phyloP scores from a whole-genome alignment of 2,797 vertebrate species.

The Aeoliscus strigatus region DNA sequence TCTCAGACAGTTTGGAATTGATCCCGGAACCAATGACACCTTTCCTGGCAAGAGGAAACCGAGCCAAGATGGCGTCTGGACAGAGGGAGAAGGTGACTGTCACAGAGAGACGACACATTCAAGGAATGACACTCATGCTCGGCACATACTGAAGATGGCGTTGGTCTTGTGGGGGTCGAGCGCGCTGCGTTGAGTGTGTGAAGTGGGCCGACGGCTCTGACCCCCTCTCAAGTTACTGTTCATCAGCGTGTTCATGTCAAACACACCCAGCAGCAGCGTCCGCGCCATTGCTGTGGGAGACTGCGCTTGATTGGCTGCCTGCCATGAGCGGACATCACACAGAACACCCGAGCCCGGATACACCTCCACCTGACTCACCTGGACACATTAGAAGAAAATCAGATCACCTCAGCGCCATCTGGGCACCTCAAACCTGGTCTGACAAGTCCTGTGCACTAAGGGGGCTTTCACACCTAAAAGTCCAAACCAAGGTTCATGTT shows the following conservation, averaged over 20 bases:
- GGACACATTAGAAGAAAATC: too few relatives aligned
- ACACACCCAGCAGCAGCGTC: constrained; percentile 57
- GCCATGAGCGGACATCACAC: constrained; percentile 54
- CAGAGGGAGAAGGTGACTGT: background rate
- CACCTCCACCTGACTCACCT: constrained; percentile 59
- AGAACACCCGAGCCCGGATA: constrained; percentile 58
- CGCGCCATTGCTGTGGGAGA: constrained; percentile 64
- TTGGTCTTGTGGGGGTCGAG: constrained; percentile 59
- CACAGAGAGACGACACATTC: background rate
- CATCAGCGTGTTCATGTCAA: constrained; percentile 65
- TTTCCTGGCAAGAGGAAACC: constrained; percentile 64
- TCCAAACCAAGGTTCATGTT: too few relatives aligned
- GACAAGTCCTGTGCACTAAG: too few relatives aligned
- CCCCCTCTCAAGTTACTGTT: constrained; percentile 63
- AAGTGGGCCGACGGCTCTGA: constrained; percentile 54
- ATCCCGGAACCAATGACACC: constrained; percentile 68
- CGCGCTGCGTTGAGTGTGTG: constrained; percentile 49
- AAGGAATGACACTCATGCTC: background rate
- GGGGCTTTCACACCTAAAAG: too few relatives aligned
- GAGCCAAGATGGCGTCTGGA: constrained; percentile 68
- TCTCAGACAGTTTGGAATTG: constrained; percentile 73
- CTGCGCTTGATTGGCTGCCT: constrained; percentile 54
- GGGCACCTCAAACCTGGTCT: too few relatives aligned
- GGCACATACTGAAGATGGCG: constrained; percentile 60
- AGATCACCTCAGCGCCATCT: too few relatives aligned